These are phyloP conservation scores for Entomyzon cyanotis DNA, from an alignment of 2,113 vertebrate species.

Conservation along the genomic window DNA sequence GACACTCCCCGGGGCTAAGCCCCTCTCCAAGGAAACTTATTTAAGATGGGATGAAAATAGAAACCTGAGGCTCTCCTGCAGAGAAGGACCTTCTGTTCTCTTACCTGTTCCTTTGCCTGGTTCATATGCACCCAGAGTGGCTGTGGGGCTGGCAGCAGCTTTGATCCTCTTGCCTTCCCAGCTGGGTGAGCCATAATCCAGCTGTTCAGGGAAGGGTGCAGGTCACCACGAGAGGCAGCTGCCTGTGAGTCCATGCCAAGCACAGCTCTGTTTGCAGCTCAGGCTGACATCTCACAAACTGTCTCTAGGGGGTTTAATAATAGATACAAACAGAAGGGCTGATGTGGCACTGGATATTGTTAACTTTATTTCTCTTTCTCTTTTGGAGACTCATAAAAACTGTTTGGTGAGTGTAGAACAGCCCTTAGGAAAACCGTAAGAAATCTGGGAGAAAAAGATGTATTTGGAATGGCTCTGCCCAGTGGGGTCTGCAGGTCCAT, in stretches of 20 bases:
- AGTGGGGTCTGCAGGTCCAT: not conserved
- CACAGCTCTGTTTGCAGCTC: not conserved
- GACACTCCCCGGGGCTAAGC: fast-evolving
- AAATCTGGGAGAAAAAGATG: not conserved
- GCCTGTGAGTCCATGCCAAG: fast-evolving
- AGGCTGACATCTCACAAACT: not conserved
- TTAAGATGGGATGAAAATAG: not conserved
- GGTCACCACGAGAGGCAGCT: not conserved
- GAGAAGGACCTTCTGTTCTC: not conserved
- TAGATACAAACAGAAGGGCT: not conserved
- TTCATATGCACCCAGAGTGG: not conserved
- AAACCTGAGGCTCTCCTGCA: not conserved
- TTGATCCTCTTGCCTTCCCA: not conserved
- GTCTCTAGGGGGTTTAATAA: not conserved
- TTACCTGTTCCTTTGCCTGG: not conserved
- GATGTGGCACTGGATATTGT: not conserved
- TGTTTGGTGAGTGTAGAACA: fast-evolving
- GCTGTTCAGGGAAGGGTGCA: not conserved
- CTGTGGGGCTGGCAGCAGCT: not conserved
- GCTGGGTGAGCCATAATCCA: not conserved
- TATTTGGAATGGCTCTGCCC: not conserved
- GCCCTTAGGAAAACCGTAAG: not conserved
- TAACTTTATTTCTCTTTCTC: not conserved
- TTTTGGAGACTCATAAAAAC: not conserved
- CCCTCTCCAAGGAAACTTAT: not conserved